Evolutionary conservation across 1,140 invertebrate genomes (phyloP), one percentile per base, ranked within the genome.

Genomic region (Subanguina moxae): DNA sequence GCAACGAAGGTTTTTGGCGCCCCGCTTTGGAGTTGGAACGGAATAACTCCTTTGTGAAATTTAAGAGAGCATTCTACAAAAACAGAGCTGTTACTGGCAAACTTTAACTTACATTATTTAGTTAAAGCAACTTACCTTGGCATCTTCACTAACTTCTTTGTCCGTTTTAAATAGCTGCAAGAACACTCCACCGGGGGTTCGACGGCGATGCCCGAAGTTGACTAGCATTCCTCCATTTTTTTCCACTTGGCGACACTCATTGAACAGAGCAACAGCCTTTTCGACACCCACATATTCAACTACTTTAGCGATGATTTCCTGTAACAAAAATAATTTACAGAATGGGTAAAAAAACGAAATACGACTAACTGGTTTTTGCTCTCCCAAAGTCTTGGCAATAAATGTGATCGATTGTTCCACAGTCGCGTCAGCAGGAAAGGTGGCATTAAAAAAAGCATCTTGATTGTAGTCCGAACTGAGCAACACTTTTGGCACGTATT

Each of bases 201-300:
- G 32, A 38, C 73, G 56, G 13, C 72, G 46, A 28, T 30, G 45
- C n/a, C 65, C 58, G 25, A 68, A 62, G 43, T 67, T 25, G 19
- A 46, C 63, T 23, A 64, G 61, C 74, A 82, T 80, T 70, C 67
- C 72, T 1, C 72, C 72, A n/a, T 27, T 27, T 25, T 72, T 59
- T 38, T 74, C 72, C 25, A 68, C 27, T 56, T 74, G 61, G 25
- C 69, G 46, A 32, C 43, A 57, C 32, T 62, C 48, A n/a, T 72
- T 58, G 23, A 73, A 73, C 23, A 73, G 45, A 11, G 45, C 70
- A n/a, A 65, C 25, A 45, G 64, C 30, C 0, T 42, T 45, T 38
- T 30, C 21, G n/a, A 32, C 64, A 9, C 72, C 70, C 27, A 67
- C 23, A 9, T 59, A 45, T 21, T 42, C 27, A 8, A 74, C 70